phyloP scores from a whole-genome alignment of 2,113 vertebrate genomes.

The Ophiodon elongatus region DNA sequence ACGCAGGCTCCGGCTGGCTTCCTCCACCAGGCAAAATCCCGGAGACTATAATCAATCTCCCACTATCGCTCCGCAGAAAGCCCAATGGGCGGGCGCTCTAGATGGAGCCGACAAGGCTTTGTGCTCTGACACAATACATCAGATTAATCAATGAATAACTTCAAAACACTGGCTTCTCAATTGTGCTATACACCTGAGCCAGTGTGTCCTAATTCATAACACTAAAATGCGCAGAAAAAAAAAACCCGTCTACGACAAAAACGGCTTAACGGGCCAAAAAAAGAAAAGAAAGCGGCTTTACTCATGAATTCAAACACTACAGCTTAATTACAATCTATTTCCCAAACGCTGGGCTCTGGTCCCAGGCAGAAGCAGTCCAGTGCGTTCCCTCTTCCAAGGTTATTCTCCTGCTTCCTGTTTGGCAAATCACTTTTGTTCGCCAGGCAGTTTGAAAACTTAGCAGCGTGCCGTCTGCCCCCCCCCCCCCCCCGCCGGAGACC shows the following conservation, averaged over 20 bases:
- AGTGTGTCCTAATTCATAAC: neutral
- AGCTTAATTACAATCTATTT: slow-evolving; percentile 5
- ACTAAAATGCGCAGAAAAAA: neutral
- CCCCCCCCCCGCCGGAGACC: slow-evolving; percentile 22
- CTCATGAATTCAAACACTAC: neutral
- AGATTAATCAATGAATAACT: slow-evolving; percentile 48
- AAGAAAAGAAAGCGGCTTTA: neutral
- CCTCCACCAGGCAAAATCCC: slow-evolving; percentile 70
- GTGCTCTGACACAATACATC: slow-evolving; percentile 57
- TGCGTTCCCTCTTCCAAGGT: slow-evolving; percentile 3
- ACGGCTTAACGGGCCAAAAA: neutral
- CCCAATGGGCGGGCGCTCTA: slow-evolving; percentile 76
- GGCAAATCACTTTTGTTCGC: slow-evolving; percentile 51
- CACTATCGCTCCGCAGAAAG: slow-evolving; percentile 63
- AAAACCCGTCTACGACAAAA: neutral
- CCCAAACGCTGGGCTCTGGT: neutral
- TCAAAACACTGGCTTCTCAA: neutral
- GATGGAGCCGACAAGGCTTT: slow-evolving; percentile 60
- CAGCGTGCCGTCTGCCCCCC: slow-evolving; percentile 50
- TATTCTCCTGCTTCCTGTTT: slow-evolving; percentile 59
- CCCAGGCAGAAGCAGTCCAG: neutral
- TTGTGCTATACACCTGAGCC: slow-evolving; percentile 19
- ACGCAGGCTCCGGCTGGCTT: slow-evolving; percentile 26
- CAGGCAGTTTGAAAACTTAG: slow-evolving; percentile 72
- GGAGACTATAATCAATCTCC: slow-evolving; percentile 70